These are phyloP conservation scores for Peromyscus leucopus DNA, from an alignment of 2,113 vertebrate species.

Conservation along the genomic window DNA sequence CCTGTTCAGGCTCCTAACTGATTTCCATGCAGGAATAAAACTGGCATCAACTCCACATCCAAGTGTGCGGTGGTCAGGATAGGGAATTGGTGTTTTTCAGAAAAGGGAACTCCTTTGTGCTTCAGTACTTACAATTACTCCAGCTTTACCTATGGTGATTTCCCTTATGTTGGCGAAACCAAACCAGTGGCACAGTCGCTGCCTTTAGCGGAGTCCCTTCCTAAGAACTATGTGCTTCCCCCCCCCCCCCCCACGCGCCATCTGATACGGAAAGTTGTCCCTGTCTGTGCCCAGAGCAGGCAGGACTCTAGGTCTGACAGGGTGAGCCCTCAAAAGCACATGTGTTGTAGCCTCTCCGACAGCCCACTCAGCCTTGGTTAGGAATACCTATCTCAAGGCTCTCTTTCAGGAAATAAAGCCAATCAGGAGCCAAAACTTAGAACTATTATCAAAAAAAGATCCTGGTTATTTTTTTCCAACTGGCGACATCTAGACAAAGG, in stretches of 20 bases:
- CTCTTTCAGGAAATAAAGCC: background rate
- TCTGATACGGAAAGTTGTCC: background rate
- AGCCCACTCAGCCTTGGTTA: too few relatives aligned
- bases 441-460: background rate
- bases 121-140: background rate
- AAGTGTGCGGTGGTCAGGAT: background rate
- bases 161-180: background rate
- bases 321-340: background rate
- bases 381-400: background rate
- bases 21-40: background rate
- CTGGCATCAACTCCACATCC: fast-evolving
- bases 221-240: background rate
- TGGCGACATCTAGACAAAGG: background rate
- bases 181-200: background rate
- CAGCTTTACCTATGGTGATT: background rate
- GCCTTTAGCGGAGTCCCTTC: background rate
- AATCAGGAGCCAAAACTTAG: background rate
- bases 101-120: background rate
- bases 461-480: constrained; percentile 6
- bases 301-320: background rate
- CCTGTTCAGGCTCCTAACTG: background rate
- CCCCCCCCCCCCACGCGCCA: background rate
- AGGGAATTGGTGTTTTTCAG: background rate
- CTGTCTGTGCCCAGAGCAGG: background rate
- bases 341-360: background rate